A percentile compares a stretch with the other conserved stretches of the same genome.
Conservation (phyloP, 2,888 invertebrate genomes). For the Geotrupes spiniger region DNA sequence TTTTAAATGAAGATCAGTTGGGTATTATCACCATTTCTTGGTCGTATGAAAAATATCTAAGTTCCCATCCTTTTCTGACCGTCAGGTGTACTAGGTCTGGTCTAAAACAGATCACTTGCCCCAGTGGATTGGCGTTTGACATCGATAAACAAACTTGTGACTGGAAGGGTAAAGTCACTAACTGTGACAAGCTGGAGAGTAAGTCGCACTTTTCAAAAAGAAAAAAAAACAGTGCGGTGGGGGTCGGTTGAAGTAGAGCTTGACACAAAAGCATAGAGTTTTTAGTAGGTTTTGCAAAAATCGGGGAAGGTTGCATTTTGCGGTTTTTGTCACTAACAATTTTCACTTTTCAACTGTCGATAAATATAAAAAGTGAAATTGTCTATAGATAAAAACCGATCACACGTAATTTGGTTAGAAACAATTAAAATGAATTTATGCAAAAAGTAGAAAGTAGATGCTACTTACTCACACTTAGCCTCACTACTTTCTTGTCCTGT, state of each 20-base stretch:
- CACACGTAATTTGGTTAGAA: not conserved
- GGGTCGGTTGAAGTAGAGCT: conserved; percentile 19
- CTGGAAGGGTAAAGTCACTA: conserved; percentile 97
- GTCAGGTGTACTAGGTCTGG: conserved; percentile 91
- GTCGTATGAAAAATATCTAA: conserved; percentile 30
- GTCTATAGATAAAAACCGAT: conserved; percentile 1
- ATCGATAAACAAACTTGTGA: conserved; percentile 97
- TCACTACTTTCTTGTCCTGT: conserved; percentile 6
- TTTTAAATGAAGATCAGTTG: not conserved
- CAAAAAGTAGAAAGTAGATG: conserved; percentile 22
- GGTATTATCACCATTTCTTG: conserved; percentile 41
- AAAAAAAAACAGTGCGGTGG: conserved; percentile 16
- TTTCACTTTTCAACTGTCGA: conserved; percentile 1
- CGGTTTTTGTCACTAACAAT: not conserved
- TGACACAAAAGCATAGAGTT: not conserved
- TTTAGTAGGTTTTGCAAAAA: not conserved
- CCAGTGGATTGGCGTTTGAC: conserved; percentile 96
- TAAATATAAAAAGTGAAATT: not conserved
- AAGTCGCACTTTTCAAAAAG: conserved; percentile 62
- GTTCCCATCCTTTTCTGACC: conserved; percentile 38
- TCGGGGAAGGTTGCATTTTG: not conserved
- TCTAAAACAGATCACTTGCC: conserved; percentile 95
- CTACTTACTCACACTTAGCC: conserved; percentile 6
- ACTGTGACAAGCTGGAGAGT: conserved; percentile 96
- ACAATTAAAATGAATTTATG: conserved; percentile 8